Conservation (phyloP, 2,888 invertebrate species). For the Melikaiella ostensackeni region DNA sequence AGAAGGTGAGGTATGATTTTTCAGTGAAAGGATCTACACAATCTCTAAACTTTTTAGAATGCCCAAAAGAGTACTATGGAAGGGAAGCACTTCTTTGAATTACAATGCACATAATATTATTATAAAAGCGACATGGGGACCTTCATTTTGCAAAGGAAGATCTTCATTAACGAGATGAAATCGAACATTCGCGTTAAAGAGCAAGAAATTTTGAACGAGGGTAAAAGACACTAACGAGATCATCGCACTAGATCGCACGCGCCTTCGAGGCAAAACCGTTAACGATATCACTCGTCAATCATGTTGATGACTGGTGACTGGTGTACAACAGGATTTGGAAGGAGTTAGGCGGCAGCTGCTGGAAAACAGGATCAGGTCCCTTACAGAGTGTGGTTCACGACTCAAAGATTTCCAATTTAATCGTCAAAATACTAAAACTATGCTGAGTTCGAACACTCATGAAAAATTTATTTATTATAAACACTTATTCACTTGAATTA, state of each 20-base stretch:
- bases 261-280: conserved; percentile 67
- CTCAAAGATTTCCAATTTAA: conserved; percentile 32
- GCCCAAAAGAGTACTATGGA: too few species aligned
- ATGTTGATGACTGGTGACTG: conserved; percentile 71
- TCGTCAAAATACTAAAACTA: conserved; percentile 22
- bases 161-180: conserved; percentile 13
- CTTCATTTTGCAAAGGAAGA: neutral
- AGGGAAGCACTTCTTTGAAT: too few species aligned
- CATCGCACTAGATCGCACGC: conserved; percentile 69
- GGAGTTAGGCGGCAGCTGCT: conserved; percentile 49
- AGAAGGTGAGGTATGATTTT: too few species aligned
- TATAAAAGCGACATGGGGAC: neutral
- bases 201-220: conserved; percentile 48
- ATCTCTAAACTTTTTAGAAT: too few species aligned
- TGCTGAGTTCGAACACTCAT: neutral
- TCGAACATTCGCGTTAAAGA: conserved; percentile 4
- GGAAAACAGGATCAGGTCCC: conserved; percentile 48
- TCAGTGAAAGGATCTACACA: too few species aligned
- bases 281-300: conserved; percentile 76
- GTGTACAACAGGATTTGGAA: conserved; percentile 47
- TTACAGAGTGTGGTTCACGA: conserved; percentile 34
- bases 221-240: conserved; percentile 67
- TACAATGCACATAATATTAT: too few species aligned
- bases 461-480: too few species aligned
- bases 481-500: too few species aligned